Percentiles rank a stretch among this genome's conserved stretches.
Evolutionary conservation across 2,797 vertebrate genomes (phyloP).

Genomic region (Rhynchonycteris naso): DNA sequence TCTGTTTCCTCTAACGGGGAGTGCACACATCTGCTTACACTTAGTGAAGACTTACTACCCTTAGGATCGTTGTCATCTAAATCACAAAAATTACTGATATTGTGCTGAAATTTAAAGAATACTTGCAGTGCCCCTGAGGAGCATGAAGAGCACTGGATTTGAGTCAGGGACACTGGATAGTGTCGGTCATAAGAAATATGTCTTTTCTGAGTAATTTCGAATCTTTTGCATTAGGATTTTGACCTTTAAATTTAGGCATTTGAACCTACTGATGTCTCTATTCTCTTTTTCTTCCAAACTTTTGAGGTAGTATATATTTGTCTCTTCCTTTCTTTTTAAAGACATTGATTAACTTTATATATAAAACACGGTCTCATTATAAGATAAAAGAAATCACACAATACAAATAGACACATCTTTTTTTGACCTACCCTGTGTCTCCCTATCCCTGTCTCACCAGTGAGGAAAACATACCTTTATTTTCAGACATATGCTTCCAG

Average conservation of each 20-base stretch:
- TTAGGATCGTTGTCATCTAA: constrained; percentile 60
- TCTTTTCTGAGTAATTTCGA: background rate
- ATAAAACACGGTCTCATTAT: background rate
- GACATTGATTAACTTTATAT: background rate
- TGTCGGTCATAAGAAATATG: background rate
- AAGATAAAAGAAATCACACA: background rate
- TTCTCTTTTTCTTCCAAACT: background rate
- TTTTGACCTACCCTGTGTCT: background rate
- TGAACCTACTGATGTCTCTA: background rate
- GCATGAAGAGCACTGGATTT: background rate
- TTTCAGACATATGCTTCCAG: background rate
- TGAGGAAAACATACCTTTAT: background rate
- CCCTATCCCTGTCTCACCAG: accelerated
- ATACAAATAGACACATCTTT: background rate
- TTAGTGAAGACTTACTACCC: constrained; percentile 62
- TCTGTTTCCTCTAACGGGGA: constrained; percentile 51
- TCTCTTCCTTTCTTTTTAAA: background rate
- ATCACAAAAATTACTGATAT: constrained; percentile 60
- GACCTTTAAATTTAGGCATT: background rate
- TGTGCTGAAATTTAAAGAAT: constrained; percentile 6
- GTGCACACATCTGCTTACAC: constrained; percentile 64
- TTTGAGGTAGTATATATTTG: background rate
- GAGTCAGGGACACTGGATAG: background rate
- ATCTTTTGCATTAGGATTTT: background rate
- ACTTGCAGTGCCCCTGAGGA: background rate